phyloP scores from a whole-genome alignment of 2,113 vertebrate genomes.

The Dolichotis patagonum region DNA sequence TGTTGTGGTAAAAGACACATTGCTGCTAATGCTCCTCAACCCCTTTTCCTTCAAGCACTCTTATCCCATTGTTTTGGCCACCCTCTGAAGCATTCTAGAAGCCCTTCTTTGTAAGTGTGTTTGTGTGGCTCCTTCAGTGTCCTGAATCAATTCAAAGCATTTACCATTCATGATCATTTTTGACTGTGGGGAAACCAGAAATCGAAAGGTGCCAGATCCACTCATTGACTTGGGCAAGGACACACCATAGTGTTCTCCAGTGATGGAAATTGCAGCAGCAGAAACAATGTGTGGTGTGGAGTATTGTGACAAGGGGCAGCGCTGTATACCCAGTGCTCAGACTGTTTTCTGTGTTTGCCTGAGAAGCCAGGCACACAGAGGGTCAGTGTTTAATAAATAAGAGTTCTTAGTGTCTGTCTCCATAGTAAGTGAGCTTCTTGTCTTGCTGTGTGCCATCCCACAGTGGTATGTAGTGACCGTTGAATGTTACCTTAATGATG shows the following conservation, averaged over 20 bases:
- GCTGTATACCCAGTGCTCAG: background rate
- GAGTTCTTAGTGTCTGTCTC: background rate
- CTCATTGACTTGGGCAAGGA: background rate
- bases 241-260: background rate
- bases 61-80: constrained; percentile 72
- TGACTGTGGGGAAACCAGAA: background rate
- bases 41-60: background rate
- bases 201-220: background rate
- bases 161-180: background rate
- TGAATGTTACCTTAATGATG: background rate
- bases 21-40: background rate
- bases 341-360: background rate
- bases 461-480: background rate
- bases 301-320: background rate
- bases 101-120: background rate
- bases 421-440: background rate
- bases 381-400: background rate
- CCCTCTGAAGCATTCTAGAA: background rate
- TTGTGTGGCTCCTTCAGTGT: background rate
- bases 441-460: background rate
- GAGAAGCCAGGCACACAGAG: fast-evolving
- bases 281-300: background rate
- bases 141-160: background rate
- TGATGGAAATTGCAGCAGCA: background rate
- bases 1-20: background rate